Evolutionary conservation across 2,888 invertebrate genomes (phyloP).

Genomic region (Torymus tubicola): DNA sequence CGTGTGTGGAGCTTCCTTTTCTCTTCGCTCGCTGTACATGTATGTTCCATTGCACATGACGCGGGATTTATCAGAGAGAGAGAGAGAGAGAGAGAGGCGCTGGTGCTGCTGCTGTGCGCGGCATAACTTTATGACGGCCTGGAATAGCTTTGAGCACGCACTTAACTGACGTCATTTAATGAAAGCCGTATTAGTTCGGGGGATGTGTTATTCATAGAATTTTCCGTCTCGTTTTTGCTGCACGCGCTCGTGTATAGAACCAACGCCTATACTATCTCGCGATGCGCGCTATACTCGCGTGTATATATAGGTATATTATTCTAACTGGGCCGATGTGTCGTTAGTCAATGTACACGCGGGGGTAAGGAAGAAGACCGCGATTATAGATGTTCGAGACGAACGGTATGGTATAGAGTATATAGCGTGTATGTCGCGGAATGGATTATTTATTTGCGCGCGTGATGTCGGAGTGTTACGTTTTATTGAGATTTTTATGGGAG

Average conservation of each 20-base stretch:
- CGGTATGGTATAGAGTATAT: too few relatives aligned
- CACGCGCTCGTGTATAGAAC: too few relatives aligned
- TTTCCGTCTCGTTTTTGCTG: slow-evolving; percentile 26
- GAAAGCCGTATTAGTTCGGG: slow-evolving; percentile 48
- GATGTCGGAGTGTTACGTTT: not conserved
- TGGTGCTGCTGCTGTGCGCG: not conserved
- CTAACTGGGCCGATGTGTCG: not conserved
- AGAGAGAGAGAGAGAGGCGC: not conserved
- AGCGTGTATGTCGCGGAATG: not conserved
- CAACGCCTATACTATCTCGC: not conserved
- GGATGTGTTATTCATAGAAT: slow-evolving; percentile 49
- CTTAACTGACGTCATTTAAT: slow-evolving; percentile 51
- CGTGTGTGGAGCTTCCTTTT: not conserved
- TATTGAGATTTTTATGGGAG: too few relatives aligned
- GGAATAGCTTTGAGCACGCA: slow-evolving; percentile 40
- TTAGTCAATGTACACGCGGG: not conserved
- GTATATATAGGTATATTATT: slow-evolving; percentile 6
- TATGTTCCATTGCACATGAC: not conserved
- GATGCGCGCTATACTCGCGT: not conserved
- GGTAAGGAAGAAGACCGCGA: not conserved
- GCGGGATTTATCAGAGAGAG: not conserved
- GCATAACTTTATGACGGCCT: slow-evolving; percentile 45
- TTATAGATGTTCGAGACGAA: not conserved
- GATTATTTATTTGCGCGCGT: not conserved
- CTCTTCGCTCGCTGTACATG: slow-evolving; percentile 10